Conservation (phyloP, 2,888 invertebrate species). For the Ochropacha duplaris region DNA sequence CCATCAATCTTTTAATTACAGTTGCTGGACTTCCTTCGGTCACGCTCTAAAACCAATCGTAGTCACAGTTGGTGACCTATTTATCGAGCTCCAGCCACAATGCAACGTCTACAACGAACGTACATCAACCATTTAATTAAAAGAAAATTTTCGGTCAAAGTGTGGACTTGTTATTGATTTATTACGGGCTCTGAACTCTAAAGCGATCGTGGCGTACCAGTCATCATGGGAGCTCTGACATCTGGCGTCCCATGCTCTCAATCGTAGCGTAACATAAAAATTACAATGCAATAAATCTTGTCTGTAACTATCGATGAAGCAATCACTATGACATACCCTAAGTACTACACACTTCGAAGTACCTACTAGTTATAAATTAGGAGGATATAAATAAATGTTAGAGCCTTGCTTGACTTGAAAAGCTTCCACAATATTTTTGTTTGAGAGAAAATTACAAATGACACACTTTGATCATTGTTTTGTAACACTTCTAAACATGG, state of each 20-base stretch:
- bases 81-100: conserved; percentile 16
- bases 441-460: not conserved
- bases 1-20: conserved; percentile 28
- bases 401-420: not conserved
- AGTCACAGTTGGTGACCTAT: conserved; percentile 49
- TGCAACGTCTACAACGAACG: conserved; percentile 5
- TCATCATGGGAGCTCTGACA: conserved; percentile 33
- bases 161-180: conserved; percentile 46
- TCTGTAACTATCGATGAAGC: conserved; percentile 25
- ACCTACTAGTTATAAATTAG: not conserved
- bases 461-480: not conserved
- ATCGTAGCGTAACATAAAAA: conserved; percentile 27
- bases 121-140: conserved; percentile 22
- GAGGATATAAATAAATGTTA: not conserved
- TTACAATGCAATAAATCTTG: conserved; percentile 37
- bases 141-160: conserved; percentile 33
- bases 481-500: not conserved
- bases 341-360: not conserved
- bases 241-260: conserved; percentile 41
- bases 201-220: conserved; percentile 10
- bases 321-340: conserved; percentile 14
- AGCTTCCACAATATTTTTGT: not conserved
- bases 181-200: conserved; percentile 31
- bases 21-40: conserved; percentile 46
- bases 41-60: conserved; percentile 48